Base-by-base conservation (phyloP, 2,888 invertebrate genomes). In the Petrophora chlorosata region DNA sequence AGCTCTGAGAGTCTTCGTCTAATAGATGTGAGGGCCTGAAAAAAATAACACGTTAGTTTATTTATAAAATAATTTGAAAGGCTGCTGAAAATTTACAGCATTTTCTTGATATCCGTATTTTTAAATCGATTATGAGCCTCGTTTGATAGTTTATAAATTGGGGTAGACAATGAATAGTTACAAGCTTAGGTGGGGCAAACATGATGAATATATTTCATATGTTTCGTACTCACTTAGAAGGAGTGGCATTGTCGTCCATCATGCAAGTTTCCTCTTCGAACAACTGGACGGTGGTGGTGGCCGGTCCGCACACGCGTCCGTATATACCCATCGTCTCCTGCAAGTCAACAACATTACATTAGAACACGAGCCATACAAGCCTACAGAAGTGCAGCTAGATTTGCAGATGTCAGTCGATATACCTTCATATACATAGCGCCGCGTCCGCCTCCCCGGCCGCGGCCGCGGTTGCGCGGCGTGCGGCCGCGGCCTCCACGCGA, bases 1-100 rank as follows among this genome's bases (percentile, higher is more conserved):
- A 96, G 68, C 95, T 95, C 79, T 96, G 95, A 3, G 96, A 96
- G 77, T 95, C 95, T 65, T 96, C 96, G 70, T 94, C 94, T 59
- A 93, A 70, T 76, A 91, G 73, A 61, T 87, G 84, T 7, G 85
- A 78, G 10, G 86, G 85, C 65, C 89, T 91, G 79, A 43, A 76
- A 73, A 47, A 22, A 36, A 36, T n/a, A 19, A 8, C 2, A 10
- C 2, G 35, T 41, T 39, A 13, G 30, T 34, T 28, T 5, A 17
- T 16, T 26, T 13, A 13, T 12, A 26, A 26, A 10, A 26, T 10
- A 2, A 5, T 26, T n/a, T n/a, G n/a, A n/a, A n/a, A n/a, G n/a
- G n/a, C n/a, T n/a, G n/a, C n/a, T n/a, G n/a, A n/a, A n/a, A n/a
- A n/a, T n/a, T n/a, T n/a, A n/a, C n/a, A n/a, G n/a, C n/a, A n/a